These are phyloP conservation scores for Yponomeuta sedellus DNA, from an alignment of 2,888 invertebrate species.

Conservation along the genomic window DNA sequence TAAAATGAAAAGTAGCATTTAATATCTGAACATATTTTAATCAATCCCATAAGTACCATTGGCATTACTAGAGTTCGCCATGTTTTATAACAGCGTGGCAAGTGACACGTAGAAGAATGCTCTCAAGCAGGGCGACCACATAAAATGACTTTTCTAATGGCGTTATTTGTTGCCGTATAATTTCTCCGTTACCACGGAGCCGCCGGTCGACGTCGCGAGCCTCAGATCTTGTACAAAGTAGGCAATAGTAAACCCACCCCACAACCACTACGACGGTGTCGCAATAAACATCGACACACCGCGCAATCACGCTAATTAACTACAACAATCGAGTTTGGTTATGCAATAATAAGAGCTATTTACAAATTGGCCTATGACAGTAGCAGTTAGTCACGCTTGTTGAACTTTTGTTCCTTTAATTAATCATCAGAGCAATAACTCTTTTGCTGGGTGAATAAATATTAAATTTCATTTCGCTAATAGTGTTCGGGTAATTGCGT, in stretches of 20 bases:
- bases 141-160: conserved; percentile 41
- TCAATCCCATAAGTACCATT: no score
- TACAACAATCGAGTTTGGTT: conserved; percentile 9
- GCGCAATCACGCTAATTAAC: conserved; percentile 6
- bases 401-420: conserved; percentile 58
- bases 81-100: not conserved
- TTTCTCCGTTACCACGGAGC: conserved; percentile 44
- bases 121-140: not conserved
- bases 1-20: no score
- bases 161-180: conserved; percentile 62
- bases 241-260: not conserved
- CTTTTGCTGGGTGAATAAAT: conserved; percentile 28
- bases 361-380: conserved; percentile 38
- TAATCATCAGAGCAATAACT: conserved; percentile 43
- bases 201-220: not conserved
- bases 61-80: no score
- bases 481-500: conserved; percentile 53
- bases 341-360: conserved; percentile 32
- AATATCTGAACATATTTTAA: no score
- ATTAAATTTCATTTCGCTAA: conserved; percentile 46
- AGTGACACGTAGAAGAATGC: not conserved
- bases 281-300: conserved; percentile 4
- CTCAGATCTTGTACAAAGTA: not conserved
- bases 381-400: conserved; percentile 47
- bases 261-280: not conserved